Evolutionary conservation across 2,888 invertebrate species (phyloP).

Genomic region (Shargacucullia verbasci): DNA sequence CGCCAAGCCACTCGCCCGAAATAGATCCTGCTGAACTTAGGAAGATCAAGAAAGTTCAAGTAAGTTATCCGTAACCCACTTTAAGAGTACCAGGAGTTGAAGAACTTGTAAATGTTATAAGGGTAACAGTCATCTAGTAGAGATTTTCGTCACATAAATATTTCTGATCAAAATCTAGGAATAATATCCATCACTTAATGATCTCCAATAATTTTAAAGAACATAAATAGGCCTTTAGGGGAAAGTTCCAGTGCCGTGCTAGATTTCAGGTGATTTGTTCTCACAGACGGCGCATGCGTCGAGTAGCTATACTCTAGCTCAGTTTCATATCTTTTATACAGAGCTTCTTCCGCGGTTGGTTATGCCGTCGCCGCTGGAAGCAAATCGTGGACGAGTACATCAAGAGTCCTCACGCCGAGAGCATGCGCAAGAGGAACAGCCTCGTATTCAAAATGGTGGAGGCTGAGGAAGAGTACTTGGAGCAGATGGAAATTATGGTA

Average conservation of each 20-base stretch:
- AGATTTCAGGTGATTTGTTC: too few species aligned
- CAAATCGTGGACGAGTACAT: conserved; percentile 98
- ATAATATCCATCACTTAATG: too few species aligned
- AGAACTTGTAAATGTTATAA: too few species aligned
- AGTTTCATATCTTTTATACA: conserved; percentile 85
- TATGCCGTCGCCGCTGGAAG: conserved; percentile 97
- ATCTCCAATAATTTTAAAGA: too few species aligned
- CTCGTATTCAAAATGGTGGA: conserved; percentile 97
- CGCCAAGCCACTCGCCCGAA: conserved; percentile 82
- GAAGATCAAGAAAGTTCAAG: conserved; percentile 95
- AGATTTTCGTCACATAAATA: too few species aligned
- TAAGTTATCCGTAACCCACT: conserved; percentile 45
- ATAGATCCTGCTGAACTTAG: conserved; percentile 91
- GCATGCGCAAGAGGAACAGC: conserved; percentile 97
- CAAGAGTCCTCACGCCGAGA: conserved; percentile 97
- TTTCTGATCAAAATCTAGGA: too few species aligned
- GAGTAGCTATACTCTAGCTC: too few species aligned
- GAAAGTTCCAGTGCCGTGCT: too few species aligned
- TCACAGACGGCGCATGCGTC: too few species aligned
- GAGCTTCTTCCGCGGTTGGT: conserved; percentile 98
- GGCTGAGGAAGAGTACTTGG: conserved; percentile 97
- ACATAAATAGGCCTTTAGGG: too few species aligned
- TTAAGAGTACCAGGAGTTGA: too few species aligned
- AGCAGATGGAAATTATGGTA: conserved; percentile 94
- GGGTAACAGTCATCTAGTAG: too few species aligned